Conservation (phyloP, 2,888 invertebrate species). For the Tipula vernalis region DNA sequence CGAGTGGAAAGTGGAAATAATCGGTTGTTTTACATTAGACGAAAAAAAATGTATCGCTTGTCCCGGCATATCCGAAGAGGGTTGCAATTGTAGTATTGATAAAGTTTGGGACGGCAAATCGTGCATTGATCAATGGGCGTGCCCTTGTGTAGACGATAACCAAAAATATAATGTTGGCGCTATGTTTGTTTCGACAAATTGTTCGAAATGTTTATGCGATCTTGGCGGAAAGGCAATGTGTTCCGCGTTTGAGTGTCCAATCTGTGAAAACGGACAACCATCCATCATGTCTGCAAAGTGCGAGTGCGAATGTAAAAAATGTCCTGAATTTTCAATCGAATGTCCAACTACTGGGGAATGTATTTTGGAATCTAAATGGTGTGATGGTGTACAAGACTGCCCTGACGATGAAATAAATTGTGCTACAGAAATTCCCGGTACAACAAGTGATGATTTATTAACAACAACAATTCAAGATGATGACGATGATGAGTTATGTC, state of each 20-base stretch:
- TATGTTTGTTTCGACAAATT: conserved; percentile 55
- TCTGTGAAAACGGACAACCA: conserved; percentile 43
- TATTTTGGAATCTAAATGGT: conserved; percentile 57
- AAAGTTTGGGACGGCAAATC: conserved; percentile 59
- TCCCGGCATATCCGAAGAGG: conserved; percentile 36
- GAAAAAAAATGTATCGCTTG: conserved; percentile 30
- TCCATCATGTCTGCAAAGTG: conserved; percentile 49
- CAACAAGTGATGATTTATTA: conserved; percentile 19
- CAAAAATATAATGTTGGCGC: conserved; percentile 57
- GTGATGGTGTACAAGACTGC: conserved; percentile 69
- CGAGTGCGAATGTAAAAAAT: conserved; percentile 60
- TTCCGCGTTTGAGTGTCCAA: conserved; percentile 49
- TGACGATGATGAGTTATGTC: conserved; percentile 28
- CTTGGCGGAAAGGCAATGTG: conserved; percentile 61
- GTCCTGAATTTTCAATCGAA: conserved; percentile 48
- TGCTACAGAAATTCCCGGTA: conserved; percentile 18
- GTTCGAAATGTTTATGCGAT: conserved; percentile 67
- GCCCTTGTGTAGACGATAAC: conserved; percentile 59
- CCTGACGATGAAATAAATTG: conserved; percentile 71
- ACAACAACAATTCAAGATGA: neutral
- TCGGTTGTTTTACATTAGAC: conserved; percentile 59
- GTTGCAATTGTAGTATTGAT: conserved; percentile 42
- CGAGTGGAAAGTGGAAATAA: conserved; percentile 60
- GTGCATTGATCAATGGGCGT: conserved; percentile 59
- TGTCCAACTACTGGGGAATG: conserved; percentile 67